Evolutionary conservation across 2,797 vertebrate genomes (phyloP), one percentile per base, ranked within the genome.

Genomic region (Notamacropus eugenii): DNA sequence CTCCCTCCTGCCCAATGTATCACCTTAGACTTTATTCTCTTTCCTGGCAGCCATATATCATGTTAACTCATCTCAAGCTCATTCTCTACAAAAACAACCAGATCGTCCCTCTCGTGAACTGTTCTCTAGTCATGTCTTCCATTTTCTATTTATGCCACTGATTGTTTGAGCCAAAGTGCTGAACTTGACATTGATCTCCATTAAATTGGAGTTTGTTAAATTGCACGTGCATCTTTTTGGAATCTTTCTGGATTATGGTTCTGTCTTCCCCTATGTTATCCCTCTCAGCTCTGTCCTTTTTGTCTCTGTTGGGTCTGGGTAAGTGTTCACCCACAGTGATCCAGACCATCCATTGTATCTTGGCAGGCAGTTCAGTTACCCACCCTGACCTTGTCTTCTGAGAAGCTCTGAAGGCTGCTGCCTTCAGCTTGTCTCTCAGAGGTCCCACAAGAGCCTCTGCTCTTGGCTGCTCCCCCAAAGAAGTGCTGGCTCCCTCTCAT

Each of bases 381-480:
- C 11, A 8, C 22, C 40, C 29, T 31, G 58, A 50, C 58, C n/a
- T 2, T 50, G 90, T 54, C 29, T 54, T 54, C 29, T 34, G 28
- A 54, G 90, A 54, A 54, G 87, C n/a, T 90, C 24, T 50, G 9
- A 27, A 10, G 87, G 27, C 8, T 46, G 24, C 40, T 28, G 46
- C 40, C 27, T 54, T 31, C 3, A 27, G 24, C 10, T 54, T 28
- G 50, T 11, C 50, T 90, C 28, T 55, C 62, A 40, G 29, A 16
- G 22, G 27, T 0, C 0, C 4, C 46, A 19, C 94, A n/a, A 34
- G 29, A 0, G 90, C 54, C 95, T 93, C 95, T 58, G 3, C 9
- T 56, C 91, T 54, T 90, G 91, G 93, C 96, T 50, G n/a, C 34
- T 22, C 67, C 31, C n/a, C 0, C 14, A 55, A 94, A 95, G 94